phyloP scores from a whole-genome alignment of 1,140 invertebrate genomes.

The Chironomus tepperi region DNA sequence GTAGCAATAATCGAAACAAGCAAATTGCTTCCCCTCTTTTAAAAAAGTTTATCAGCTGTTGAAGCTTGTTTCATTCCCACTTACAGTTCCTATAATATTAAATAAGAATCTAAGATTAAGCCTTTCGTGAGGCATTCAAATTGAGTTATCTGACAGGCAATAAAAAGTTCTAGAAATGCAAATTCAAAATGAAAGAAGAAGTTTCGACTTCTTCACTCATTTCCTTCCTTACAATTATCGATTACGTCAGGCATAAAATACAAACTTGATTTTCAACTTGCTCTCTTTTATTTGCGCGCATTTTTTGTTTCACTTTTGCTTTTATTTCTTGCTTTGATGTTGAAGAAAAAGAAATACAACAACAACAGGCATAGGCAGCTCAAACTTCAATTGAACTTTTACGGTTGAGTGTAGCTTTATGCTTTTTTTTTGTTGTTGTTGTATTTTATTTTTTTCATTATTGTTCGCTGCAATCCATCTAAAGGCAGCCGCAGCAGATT shows the following conservation, averaged over 20 bases:
- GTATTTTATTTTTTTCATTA: background rate
- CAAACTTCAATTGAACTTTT: background rate
- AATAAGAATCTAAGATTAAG: too few relatives aligned
- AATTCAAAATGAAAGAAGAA: background rate
- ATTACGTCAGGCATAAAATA: background rate
- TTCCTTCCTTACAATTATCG: slow-evolving; percentile 5
- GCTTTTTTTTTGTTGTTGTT: background rate
- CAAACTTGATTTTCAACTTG: background rate
- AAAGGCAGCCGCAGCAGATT: background rate
- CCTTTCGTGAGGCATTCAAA: too few relatives aligned
- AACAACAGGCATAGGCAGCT: background rate
- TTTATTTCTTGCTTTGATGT: background rate
- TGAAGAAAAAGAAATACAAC: background rate
- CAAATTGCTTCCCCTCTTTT: too few relatives aligned
- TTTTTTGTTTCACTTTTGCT: slow-evolving; percentile 14
- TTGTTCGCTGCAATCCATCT: background rate
- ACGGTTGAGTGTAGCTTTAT: slow-evolving; percentile 5
- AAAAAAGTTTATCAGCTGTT: too few relatives aligned
- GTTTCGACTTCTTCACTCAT: background rate
- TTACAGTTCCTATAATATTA: too few relatives aligned
- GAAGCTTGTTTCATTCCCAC: too few relatives aligned
- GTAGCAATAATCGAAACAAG: too few relatives aligned
- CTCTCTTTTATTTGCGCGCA: background rate
- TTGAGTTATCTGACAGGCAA: too few relatives aligned
- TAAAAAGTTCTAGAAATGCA: background rate